Evolutionary conservation across 2,888 invertebrate species (phyloP).

Genomic region (Trimorus sp.): DNA sequence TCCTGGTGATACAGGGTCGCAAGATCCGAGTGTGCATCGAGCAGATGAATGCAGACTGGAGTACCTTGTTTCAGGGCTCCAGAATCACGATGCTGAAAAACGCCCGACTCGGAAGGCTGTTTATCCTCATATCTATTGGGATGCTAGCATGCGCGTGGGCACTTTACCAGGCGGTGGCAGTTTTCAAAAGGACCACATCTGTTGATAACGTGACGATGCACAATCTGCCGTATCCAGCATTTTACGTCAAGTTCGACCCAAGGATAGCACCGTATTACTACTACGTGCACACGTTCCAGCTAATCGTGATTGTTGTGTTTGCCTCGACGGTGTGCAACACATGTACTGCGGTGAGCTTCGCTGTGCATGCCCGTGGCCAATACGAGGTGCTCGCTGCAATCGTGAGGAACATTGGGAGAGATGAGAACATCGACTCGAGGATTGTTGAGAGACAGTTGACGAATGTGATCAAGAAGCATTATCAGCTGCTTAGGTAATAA

Average conservation of each 20-base stretch:
- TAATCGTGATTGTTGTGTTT: constrained; percentile 5
- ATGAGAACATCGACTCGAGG: neutral
- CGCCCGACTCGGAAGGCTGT: constrained; percentile 10
- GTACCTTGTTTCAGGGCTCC: neutral
- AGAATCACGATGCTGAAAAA: constrained; percentile 1
- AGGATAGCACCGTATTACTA: constrained; percentile 12
- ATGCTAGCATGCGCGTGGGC: constrained; percentile 1
- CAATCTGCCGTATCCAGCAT: constrained; percentile 16
- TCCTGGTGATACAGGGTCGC: neutral
- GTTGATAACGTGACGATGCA: constrained; percentile 12
- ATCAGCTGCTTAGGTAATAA: constrained; percentile 28
- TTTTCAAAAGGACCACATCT: neutral
- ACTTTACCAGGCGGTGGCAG: neutral
- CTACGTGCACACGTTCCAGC: neutral
- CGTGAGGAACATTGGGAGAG: neutral
- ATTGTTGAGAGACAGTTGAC: constrained; percentile 3
- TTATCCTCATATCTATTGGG: neutral
- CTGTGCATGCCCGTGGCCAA: constrained; percentile 31
- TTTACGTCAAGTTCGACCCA: constrained; percentile 10
- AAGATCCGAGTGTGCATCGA: constrained; percentile 10
- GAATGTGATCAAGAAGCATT: constrained; percentile 28
- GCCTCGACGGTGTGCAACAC: constrained; percentile 22
- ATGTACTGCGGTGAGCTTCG: constrained; percentile 26
- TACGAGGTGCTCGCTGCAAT: constrained; percentile 11
- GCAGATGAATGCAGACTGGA: constrained; percentile 5